phyloP scores from a whole-genome alignment of 2,888 invertebrate genomes.

The Teleogryllus oceanicus region DNA sequence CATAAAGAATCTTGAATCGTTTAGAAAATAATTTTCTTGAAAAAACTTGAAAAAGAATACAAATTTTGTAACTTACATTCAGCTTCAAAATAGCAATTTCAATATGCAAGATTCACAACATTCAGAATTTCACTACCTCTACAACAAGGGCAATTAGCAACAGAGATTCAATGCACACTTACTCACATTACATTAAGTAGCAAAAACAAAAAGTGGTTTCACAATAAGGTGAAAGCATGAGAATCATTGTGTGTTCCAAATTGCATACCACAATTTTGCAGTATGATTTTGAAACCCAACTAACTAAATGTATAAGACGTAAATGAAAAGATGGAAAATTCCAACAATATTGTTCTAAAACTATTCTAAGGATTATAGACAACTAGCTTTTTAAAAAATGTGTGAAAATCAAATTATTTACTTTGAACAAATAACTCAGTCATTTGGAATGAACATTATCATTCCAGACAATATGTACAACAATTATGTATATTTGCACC shows the following conservation, averaged over 20 bases:
- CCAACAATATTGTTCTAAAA: slow-evolving; percentile 10
- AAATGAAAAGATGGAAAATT: background rate
- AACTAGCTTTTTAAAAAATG: slow-evolving; percentile 21
- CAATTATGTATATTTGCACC: background rate
- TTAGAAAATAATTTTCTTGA: no score
- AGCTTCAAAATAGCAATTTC: no score
- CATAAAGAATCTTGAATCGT: no score
- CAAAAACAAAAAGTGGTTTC: slow-evolving; percentile 3
- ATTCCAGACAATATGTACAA: slow-evolving; percentile 18
- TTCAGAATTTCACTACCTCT: no score
- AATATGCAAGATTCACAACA: no score
- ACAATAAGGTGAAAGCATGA: background rate
- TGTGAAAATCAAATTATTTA: slow-evolving; percentile 27
- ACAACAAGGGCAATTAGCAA: no score
- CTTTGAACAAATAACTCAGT: slow-evolving; percentile 20
- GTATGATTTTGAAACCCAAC: background rate
- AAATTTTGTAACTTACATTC: no score
- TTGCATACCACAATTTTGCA: no score
- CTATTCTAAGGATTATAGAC: background rate
- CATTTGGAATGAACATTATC: slow-evolving; percentile 2
- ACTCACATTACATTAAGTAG: slow-evolving; percentile 2
- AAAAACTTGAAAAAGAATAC: no score
- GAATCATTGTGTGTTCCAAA: background rate
- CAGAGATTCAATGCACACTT: background rate
- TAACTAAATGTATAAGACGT: background rate